These are phyloP conservation scores for Archilochus colubris DNA, from an alignment of 2,113 vertebrate species.

Conservation along the genomic window DNA sequence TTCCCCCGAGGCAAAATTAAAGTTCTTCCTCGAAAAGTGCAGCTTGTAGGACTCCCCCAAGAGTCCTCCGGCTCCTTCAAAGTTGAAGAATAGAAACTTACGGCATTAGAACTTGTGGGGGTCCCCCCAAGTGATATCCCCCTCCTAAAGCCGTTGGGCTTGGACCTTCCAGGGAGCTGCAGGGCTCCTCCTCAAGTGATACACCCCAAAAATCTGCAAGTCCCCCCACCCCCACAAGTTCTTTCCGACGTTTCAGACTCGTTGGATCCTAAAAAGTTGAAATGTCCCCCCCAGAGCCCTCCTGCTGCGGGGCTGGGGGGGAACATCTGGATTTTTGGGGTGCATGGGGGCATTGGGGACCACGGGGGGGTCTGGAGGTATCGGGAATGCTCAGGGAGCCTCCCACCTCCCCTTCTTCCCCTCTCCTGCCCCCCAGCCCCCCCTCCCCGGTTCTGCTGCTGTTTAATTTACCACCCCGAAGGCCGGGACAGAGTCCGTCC, in stretches of 20 bases:
- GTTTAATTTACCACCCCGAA: not conserved
- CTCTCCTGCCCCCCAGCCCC: not conserved
- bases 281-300: too few relatives aligned
- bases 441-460: not conserved
- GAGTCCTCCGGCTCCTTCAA: not conserved
- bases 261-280: not conserved
- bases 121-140: not conserved
- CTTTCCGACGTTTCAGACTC: too few relatives aligned
- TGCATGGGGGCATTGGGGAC: not conserved
- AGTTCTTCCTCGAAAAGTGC: rapidly evolving
- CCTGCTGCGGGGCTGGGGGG: not conserved
- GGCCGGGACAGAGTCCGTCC: conserved; percentile 14
- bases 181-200: not conserved
- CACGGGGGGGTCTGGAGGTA: too few relatives aligned
- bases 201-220: rapidly evolving
- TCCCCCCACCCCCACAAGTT: too few relatives aligned
- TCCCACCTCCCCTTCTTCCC: not conserved
- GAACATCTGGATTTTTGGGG: not conserved
- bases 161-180: too few relatives aligned
- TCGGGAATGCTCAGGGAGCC: not conserved
- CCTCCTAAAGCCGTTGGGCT: not conserved
- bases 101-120: not conserved
- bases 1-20: not conserved
- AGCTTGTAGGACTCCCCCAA: not conserved
- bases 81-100: too few relatives aligned